A percentile compares a stretch with the other conserved stretches of the same genome.
These are phyloP conservation scores for Sesamia inferens DNA, from an alignment of 2,888 invertebrate genomes.

Conservation along the genomic window DNA sequence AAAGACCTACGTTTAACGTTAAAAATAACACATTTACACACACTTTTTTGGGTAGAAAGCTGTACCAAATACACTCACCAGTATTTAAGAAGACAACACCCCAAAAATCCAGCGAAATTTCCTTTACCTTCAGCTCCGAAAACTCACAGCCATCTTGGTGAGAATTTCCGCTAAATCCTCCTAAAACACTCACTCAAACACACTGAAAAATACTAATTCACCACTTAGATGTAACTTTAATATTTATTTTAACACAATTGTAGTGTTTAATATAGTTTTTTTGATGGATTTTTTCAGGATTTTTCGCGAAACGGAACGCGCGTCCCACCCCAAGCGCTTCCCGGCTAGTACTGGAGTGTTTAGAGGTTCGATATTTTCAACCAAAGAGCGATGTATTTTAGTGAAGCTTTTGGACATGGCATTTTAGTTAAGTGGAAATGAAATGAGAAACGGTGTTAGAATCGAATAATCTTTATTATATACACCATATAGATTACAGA, in stretches of 20 bases:
- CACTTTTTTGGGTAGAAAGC: not conserved
- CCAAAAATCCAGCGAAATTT: slow-evolving; percentile 36
- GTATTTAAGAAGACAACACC: slow-evolving; percentile 23
- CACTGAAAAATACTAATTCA: slow-evolving; percentile 20
- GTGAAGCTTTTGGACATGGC: slow-evolving; percentile 25
- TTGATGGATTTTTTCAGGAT: slow-evolving; percentile 14
- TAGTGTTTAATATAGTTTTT: slow-evolving; percentile 8
- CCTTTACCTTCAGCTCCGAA: slow-evolving; percentile 6
- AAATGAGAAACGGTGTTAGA: too few relatives aligned
- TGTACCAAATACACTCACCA: slow-evolving; percentile 9
- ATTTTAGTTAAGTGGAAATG: not conserved
- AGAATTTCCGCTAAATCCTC: not conserved
- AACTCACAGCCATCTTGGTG: slow-evolving; percentile 44
- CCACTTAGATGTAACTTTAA: not conserved
- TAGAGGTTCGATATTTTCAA: slow-evolving; percentile 48
- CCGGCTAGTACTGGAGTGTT: slow-evolving; percentile 18
- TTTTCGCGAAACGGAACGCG: not conserved
- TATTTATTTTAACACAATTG: not conserved
- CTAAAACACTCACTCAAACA: not conserved
- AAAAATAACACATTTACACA: not conserved
- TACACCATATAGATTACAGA: too few relatives aligned
- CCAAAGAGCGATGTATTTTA: not conserved
- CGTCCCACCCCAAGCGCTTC: not conserved
- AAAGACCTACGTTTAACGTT: not conserved
- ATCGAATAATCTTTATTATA: too few relatives aligned